Percentiles rank a stretch among this genome's conserved stretches.
Conservation (phyloP, 2,888 invertebrate genomes). For the Crematogaster levior region DNA sequence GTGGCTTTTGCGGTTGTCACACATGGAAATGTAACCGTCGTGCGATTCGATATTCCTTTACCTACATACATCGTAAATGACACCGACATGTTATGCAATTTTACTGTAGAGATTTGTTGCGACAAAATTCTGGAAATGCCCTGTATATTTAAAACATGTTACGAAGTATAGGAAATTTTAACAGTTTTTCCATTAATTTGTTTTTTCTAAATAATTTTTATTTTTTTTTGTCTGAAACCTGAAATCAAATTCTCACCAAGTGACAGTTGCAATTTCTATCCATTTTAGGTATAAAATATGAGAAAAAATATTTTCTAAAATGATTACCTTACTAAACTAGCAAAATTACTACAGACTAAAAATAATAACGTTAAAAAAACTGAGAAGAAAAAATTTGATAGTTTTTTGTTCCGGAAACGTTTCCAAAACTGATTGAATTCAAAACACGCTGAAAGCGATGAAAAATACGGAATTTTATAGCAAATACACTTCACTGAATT, state of each 20-base stretch:
- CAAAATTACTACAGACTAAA: not conserved
- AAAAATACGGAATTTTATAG: constrained; percentile 43
- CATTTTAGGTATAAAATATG: not conserved
- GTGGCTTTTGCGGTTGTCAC: not conserved
- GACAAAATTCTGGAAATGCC: not conserved
- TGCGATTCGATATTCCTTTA: constrained; percentile 40
- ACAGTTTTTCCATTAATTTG: not conserved
- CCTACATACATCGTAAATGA: constrained; percentile 15
- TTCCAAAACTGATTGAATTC: constrained; percentile 45
- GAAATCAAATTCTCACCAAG: not conserved
- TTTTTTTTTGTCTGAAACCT: not conserved
- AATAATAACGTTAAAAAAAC: constrained; percentile 41
- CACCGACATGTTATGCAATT: not conserved
- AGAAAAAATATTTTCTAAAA: not conserved
- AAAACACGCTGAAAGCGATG: constrained; percentile 27
- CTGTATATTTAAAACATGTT: not conserved
- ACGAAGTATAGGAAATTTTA: not conserved
- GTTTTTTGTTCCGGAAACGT: constrained; percentile 30
- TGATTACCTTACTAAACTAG: not conserved
- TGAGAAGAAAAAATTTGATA: constrained; percentile 24
- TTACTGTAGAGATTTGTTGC: not conserved
- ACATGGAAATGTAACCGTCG: constrained; percentile 21
- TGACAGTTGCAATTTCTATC: not conserved
- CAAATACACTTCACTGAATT: constrained; percentile 10
- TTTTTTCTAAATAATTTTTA: not conserved